Evolutionary conservation across 92 coral and sea anemone species (phyloP).

Genomic region (Siderastrea radians): DNA sequence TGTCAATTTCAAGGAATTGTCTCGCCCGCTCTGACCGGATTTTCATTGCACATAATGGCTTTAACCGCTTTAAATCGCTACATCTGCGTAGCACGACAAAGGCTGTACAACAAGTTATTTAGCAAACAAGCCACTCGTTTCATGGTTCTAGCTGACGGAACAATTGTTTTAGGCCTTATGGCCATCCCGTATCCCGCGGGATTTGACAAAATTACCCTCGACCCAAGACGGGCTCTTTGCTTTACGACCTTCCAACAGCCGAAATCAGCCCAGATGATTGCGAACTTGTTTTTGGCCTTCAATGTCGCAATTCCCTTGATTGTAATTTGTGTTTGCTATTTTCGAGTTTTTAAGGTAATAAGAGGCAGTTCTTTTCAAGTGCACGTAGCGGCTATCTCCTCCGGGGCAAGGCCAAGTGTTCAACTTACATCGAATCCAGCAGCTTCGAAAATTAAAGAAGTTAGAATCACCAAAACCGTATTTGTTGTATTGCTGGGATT

Average conservation of each 20-base stretch:
- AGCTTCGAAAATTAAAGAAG: conserved; percentile 46
- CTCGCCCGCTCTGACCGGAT: conserved; percentile 56
- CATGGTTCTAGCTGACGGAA: conserved; percentile 28
- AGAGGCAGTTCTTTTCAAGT: conserved; percentile 27
- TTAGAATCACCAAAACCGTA: conserved; percentile 42
- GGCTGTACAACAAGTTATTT: conserved; percentile 36
- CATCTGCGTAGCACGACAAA: conserved; percentile 52
- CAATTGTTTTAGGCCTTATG: conserved; percentile 15
- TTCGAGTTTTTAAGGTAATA: conserved; percentile 25
- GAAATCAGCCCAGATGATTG: conserved; percentile 18
- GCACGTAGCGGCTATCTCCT: conserved; percentile 5
- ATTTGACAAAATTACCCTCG: conserved; percentile 47
- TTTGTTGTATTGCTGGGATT: conserved; percentile 61
- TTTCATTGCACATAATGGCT: conserved; percentile 71
- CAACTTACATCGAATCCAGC: not conserved
- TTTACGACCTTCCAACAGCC: conserved; percentile 31
- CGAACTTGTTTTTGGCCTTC: conserved; percentile 21
- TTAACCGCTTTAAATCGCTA: conserved; percentile 73
- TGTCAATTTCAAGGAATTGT: conserved; percentile 67
- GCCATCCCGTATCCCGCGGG: conserved; percentile 33
- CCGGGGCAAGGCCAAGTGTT: not conserved
- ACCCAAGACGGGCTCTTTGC: conserved; percentile 59
- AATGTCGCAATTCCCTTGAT: conserved; percentile 52
- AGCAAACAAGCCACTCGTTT: conserved; percentile 23
- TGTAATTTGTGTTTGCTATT: conserved; percentile 46